A percentile compares a stretch with the other conserved stretches of the same genome.
Evolutionary conservation across 2,797 vertebrate species (phyloP).

Genomic region (Epinephelus coioides): DNA sequence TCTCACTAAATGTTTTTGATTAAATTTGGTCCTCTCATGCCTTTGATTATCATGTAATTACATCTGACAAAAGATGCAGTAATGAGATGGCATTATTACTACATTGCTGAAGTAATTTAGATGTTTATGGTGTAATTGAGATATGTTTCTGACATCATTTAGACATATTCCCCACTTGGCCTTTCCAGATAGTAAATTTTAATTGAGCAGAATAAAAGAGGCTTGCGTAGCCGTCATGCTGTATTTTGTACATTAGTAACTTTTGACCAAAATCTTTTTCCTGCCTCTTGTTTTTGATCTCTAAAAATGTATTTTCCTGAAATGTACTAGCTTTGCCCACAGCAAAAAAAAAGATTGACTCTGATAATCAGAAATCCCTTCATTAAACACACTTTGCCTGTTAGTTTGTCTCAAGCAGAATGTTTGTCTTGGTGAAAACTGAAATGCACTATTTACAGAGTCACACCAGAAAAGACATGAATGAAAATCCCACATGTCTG

Average conservation of each 20-base stretch:
- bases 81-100: constrained; percentile 66
- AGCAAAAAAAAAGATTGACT: constrained; percentile 18
- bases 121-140: constrained; percentile 64
- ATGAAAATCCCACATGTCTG: constrained; percentile 7
- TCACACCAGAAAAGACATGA: constrained; percentile 22
- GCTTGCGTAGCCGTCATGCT: constrained; percentile 8
- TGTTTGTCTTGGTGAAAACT: constrained; percentile 15
- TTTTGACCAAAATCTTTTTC: constrained; percentile 62
- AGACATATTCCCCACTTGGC: constrained; percentile 41
- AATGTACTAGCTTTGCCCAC: constrained; percentile 21
- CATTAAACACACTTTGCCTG: constrained; percentile 33
- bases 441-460: constrained; percentile 35
- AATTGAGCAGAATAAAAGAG: constrained; percentile 49
- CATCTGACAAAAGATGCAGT: constrained; percentile 67
- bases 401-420: constrained; percentile 23
- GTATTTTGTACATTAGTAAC: constrained; percentile 49
- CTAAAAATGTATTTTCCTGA: constrained; percentile 43
- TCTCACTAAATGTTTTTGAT: constrained; percentile 62
- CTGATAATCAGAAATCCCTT: constrained; percentile 35
- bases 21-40: constrained; percentile 69
- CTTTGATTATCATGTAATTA: constrained; percentile 70
- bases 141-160: constrained; percentile 61
- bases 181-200: constrained; percentile 51
- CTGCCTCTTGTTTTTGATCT: constrained; percentile 30
- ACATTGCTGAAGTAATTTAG: constrained; percentile 49